phyloP scores from a whole-genome alignment of 2,797 vertebrate genomes.

The Decapterus maruadsi region DNA sequence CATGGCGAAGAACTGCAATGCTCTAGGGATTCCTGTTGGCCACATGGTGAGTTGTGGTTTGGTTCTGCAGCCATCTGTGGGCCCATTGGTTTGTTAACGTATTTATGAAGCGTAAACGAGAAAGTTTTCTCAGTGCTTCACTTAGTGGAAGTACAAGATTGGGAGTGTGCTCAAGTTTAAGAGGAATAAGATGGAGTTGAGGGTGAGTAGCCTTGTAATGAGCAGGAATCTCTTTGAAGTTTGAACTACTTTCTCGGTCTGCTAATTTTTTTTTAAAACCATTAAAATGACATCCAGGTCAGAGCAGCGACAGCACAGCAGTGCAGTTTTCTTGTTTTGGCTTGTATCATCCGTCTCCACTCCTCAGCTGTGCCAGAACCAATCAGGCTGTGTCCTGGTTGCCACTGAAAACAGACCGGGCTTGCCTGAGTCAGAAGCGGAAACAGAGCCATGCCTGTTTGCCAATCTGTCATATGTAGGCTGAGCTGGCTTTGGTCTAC shows the following conservation, averaged over 20 bases:
- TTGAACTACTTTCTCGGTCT: neutral
- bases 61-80: constrained; percentile 6
- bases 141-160: neutral
- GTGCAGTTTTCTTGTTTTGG: constrained; percentile 38
- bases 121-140: neutral
- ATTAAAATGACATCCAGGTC: neutral
- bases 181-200: neutral
- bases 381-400: constrained; percentile 41
- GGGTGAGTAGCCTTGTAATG: neutral
- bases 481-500: constrained; percentile 44
- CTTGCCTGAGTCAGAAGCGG: constrained; percentile 57
- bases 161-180: neutral
- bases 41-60: constrained; percentile 88
- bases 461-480: constrained; percentile 68
- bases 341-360: constrained; percentile 21
- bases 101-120: neutral
- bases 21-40: constrained; percentile 87
- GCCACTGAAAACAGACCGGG: constrained; percentile 56
- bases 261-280: constrained; percentile 12
- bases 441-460: constrained; percentile 50
- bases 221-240: neutral
- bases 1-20: constrained; percentile 91
- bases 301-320: neutral
- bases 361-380: constrained; percentile 34
- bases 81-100: neutral